These are phyloP conservation scores for Mesoligia furuncula DNA, from an alignment of 2,888 invertebrate species.

Conservation along the genomic window DNA sequence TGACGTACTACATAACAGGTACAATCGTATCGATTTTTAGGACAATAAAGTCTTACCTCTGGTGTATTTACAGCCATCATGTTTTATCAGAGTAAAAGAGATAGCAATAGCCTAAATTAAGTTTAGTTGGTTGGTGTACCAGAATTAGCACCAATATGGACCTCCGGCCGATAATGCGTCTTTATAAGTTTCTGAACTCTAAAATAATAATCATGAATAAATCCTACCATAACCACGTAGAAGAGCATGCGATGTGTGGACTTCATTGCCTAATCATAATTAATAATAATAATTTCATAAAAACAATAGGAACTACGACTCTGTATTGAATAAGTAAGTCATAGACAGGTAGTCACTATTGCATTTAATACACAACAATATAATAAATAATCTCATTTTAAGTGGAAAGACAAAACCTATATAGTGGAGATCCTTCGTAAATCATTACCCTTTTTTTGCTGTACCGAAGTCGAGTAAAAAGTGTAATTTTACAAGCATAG, in stretches of 20 bases:
- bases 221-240: neutral
- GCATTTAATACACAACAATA: constrained; percentile 30
- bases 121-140: neutral
- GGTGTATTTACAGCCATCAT: neutral
- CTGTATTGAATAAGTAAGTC: constrained; percentile 6
- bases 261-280: constrained; percentile 4
- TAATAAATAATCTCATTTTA: constrained; percentile 4
- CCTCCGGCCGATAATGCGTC: neutral
- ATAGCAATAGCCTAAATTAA: constrained; percentile 6
- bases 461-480: neutral
- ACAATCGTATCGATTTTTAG: neutral
- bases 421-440: neutral
- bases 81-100: neutral
- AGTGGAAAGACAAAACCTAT: neutral
- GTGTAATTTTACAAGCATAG: neutral
- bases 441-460: neutral
- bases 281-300: neutral
- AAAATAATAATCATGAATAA: neutral
- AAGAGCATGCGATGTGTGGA: constrained; percentile 1
- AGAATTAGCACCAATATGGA: neutral
- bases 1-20: neutral
- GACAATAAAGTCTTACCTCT: neutral
- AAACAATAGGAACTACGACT: neutral
- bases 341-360: constrained; percentile 5
- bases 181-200: neutral